Base-by-base conservation (phyloP, 1,140 invertebrate genomes). In the Octopus bimaculoides region DNA sequence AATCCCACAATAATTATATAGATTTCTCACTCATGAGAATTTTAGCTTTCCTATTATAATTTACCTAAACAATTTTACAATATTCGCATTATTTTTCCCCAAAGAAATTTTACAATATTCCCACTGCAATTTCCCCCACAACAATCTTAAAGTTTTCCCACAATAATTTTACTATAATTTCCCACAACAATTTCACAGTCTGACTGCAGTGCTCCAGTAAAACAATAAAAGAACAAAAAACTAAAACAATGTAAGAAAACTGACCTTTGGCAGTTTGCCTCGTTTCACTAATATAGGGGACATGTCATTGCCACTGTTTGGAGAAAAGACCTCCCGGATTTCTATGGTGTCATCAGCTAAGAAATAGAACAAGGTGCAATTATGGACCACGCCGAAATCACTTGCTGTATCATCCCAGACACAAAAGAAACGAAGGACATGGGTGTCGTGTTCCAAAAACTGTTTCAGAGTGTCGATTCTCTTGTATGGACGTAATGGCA, bases 311-410 rank as follows among this genome's bases (percentile, higher is more conserved):
- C 89, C 90, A 77, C 87, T 86, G 80, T 91, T 91, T 61, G 86
- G 83, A 41, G 85, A 83, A 69, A 89, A 87, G 17, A 88, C 55
- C 82, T 90, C 90, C 76, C 86, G 82, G 71, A 91, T 88, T 82
- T 91, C 90, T 61, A 91, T 88, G 0, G 90, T 91, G 80, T 91
- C 90, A 84, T 91, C 90, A 75, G 89, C 87, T 52, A 91, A 83
- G 85, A 89, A 90, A 80, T 90, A 91, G 79, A 90, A 88, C 20
- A 90, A 78, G 56, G 90, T 83, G 83, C 90, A 85, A 82, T 90
- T 85, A 52, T 90, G 81, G 17, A 85, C 84, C 81, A 90, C 90
- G 20, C 90, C 90, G 83, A 89, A 90, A 87, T 90, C 87, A 61
- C 80, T 86, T 52, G 89, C 89, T 14, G 89, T 87, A 83, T 91